phyloP scores from a whole-genome alignment of 2,888 invertebrate species.

The Parnassius mnemosyne region DNA sequence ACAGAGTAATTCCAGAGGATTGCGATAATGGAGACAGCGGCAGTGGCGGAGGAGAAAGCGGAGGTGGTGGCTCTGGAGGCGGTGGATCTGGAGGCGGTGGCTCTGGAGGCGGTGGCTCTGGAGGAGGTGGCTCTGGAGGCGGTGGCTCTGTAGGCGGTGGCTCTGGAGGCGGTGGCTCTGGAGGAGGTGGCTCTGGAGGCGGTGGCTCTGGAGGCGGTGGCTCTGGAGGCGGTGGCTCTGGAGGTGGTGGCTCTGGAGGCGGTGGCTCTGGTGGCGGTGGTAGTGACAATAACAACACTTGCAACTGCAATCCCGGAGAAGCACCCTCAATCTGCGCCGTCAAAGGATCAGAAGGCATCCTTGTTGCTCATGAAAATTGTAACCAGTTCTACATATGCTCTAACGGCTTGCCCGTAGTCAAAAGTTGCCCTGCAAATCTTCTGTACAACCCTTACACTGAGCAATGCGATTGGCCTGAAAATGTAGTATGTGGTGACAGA shows the following conservation, averaged over 20 bases:
- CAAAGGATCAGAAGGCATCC: constrained; percentile 21
- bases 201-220: constrained; percentile 9
- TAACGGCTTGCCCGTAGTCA: constrained; percentile 33
- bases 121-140: too few species aligned
- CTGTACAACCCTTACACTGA: constrained; percentile 38
- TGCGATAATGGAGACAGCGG: constrained; percentile 11
- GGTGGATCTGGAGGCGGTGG: too few species aligned
- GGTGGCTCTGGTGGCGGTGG: constrained; percentile 1
- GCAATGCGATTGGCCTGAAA: constrained; percentile 42
- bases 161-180: background rate
- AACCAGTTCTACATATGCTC: constrained; percentile 42
- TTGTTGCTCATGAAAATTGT: constrained; percentile 29
- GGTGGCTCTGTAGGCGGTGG: constrained; percentile 1
- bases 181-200: background rate
- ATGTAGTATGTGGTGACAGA: too few species aligned
- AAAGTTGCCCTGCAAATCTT: constrained; percentile 34
- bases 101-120: too few species aligned
- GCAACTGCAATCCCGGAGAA: constrained; percentile 36
- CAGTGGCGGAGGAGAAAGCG: background rate
- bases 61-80: background rate
- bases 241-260: constrained; percentile 15
- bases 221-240: constrained; percentile 5
- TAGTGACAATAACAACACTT: constrained; percentile 18
- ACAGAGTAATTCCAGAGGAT: constrained; percentile 30
- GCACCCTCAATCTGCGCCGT: constrained; percentile 28